These are phyloP conservation scores for Plodia interpunctella DNA, from an alignment of 1,140 invertebrate species.

Conservation along the genomic window DNA sequence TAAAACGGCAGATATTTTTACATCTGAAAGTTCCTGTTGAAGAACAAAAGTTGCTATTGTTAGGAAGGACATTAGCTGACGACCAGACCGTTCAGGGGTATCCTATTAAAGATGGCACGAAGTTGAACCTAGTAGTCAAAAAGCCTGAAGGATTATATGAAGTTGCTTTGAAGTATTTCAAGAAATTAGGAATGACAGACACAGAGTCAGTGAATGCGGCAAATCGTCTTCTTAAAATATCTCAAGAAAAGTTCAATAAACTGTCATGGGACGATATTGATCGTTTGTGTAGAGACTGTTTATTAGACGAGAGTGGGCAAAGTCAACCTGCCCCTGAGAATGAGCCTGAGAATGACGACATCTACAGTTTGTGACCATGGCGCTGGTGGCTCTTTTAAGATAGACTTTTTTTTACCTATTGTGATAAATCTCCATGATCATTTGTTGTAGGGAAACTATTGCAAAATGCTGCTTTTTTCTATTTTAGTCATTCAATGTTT, in stretches of 20 bases:
- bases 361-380: constrained; percentile 40
- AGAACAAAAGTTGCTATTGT: constrained; percentile 54
- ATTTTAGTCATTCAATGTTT: background rate
- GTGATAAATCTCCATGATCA: too few species aligned
- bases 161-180: constrained; percentile 51
- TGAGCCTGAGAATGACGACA: constrained; percentile 37
- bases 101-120: constrained; percentile 63
- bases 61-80: constrained; percentile 56
- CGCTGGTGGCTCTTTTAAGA: background rate
- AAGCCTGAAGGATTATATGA: constrained; percentile 58
- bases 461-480: background rate
- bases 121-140: constrained; percentile 61
- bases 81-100: constrained; percentile 53
- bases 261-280: constrained; percentile 70
- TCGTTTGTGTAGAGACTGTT: constrained; percentile 38
- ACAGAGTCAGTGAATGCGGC: constrained; percentile 42
- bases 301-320: constrained; percentile 37
- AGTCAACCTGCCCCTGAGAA: constrained; percentile 20
- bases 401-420: too few species aligned
- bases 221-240: constrained; percentile 35
- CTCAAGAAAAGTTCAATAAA: constrained; percentile 58
- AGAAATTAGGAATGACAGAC: constrained; percentile 54
- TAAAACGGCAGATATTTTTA: constrained; percentile 49
- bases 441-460: too few species aligned
- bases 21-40: constrained; percentile 49